These are phyloP conservation scores for Rattus rattus DNA, from an alignment of 2,113 vertebrate species.

Conservation along the genomic window DNA sequence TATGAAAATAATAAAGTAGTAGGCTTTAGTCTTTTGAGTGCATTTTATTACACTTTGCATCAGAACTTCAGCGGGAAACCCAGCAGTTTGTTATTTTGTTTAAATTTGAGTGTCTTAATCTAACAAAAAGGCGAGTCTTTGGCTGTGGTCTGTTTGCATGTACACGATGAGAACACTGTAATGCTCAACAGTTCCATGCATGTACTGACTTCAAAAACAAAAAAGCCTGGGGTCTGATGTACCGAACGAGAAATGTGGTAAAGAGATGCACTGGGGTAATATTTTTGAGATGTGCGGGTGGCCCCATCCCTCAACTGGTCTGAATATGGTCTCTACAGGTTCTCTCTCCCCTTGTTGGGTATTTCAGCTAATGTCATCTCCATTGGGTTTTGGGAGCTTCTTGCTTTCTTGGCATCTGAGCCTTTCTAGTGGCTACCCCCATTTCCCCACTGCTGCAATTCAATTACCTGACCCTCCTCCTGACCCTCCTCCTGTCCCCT, in stretches of 20 bases:
- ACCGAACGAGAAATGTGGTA: background rate
- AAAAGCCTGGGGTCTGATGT: background rate
- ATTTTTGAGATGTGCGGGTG: too few relatives aligned
- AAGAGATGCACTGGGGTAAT: background rate
- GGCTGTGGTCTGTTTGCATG: conserved; percentile 55
- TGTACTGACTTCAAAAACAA: background rate
- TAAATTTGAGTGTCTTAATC: conserved; percentile 56
- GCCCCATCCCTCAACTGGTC: too few relatives aligned
- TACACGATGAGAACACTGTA: conserved; percentile 19
- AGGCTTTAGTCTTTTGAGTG: background rate
- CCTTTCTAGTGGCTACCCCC: too few relatives aligned
- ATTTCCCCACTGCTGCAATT: too few relatives aligned
- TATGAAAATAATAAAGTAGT: conserved; percentile 55
- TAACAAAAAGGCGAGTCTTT: conserved; percentile 42
- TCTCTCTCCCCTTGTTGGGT: too few relatives aligned
- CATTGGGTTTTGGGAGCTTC: too few relatives aligned
- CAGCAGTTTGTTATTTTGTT: conserved; percentile 60
- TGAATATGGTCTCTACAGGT: too few relatives aligned
- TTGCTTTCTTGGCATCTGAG: too few relatives aligned
- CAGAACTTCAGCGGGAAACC: conserved; percentile 17
- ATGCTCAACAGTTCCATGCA: background rate
- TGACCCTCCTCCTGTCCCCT: too few relatives aligned
- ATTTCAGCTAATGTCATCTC: too few relatives aligned
- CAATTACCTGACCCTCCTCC: too few relatives aligned
- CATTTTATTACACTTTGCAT: background rate